A percentile compares a stretch with the other conserved stretches of the same genome.
Evolutionary conservation across 1,140 invertebrate species (phyloP).

Genomic region (Ceratitis capitata): DNA sequence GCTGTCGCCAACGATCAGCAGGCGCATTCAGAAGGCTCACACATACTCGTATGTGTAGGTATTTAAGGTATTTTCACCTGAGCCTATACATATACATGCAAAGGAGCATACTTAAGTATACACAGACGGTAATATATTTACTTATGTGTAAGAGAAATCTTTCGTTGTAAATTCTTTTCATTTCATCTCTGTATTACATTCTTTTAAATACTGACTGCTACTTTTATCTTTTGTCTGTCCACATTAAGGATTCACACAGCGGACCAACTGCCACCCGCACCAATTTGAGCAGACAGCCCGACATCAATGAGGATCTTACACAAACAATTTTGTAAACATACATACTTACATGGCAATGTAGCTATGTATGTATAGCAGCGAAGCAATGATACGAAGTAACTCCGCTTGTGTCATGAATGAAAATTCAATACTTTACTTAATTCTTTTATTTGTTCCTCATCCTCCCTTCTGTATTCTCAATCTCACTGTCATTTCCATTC

Average conservation of each 20-base stretch:
- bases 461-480: not conserved
- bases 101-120: no score
- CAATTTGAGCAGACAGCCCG: not conserved
- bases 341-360: not conserved
- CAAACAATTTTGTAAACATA: not conserved
- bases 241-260: not conserved
- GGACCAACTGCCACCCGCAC: constrained; percentile 15
- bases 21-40: not conserved
- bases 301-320: not conserved
- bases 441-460: not conserved
- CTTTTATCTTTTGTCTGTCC: not conserved
- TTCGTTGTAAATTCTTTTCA: not conserved
- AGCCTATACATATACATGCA: not conserved
- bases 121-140: not conserved
- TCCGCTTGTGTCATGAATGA: not conserved
- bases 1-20: constrained; percentile 25
- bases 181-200: constrained; percentile 10
- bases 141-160: not conserved
- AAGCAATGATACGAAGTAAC: no score
- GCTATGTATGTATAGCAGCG: not conserved
- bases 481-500: not conserved
- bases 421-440: not conserved
- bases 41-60: not conserved
- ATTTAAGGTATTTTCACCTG: not conserved
- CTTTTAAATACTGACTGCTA: not conserved